Evolutionary conservation across 2,888 invertebrate genomes (phyloP).

Genomic region (Calameuta filiformis): DNA sequence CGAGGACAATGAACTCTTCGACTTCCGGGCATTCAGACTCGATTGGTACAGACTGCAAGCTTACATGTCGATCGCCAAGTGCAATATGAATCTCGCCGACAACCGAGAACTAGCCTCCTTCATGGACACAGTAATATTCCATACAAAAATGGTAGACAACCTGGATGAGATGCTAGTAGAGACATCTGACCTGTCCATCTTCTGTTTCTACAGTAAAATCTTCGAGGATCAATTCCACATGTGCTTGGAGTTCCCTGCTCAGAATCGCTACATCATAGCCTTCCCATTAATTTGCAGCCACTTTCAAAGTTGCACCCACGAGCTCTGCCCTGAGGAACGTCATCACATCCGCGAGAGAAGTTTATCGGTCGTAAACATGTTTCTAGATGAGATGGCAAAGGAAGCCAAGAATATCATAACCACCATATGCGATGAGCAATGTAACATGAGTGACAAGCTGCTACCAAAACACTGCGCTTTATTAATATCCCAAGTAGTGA

Average conservation of each 20-base stretch:
- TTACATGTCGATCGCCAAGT: conserved; percentile 87
- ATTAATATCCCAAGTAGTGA: conserved; percentile 87
- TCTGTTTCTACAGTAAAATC: conserved; percentile 96
- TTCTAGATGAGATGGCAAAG: conserved; percentile 98
- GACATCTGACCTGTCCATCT: conserved; percentile 96
- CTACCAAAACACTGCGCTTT: conserved; percentile 96
- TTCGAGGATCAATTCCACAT: conserved; percentile 99
- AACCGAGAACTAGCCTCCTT: conserved; percentile 89
- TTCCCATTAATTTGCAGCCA: conserved; percentile 98
- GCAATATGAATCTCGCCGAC: conserved; percentile 81
- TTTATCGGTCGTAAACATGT: conserved; percentile 95
- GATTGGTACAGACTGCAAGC: conserved; percentile 99
- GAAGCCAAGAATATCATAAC: conserved; percentile 99
- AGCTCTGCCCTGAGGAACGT: conserved; percentile 97
- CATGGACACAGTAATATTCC: conserved; percentile 95
- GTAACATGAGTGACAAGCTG: conserved; percentile 94
- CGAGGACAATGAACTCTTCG: conserved; percentile 94
- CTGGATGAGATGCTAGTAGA: conserved; percentile 97
- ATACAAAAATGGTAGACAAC: conserved; percentile 98
- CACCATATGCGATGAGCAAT: conserved; percentile 98
- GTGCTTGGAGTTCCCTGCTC: conserved; percentile 98
- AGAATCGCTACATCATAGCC: conserved; percentile 96
- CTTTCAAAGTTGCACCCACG: conserved; percentile 97
- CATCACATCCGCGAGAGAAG: conserved; percentile 96
- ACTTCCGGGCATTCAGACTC: conserved; percentile 92